Conservation (phyloP, 2,113 vertebrate species). For the Acrocephalus arundinaceus region DNA sequence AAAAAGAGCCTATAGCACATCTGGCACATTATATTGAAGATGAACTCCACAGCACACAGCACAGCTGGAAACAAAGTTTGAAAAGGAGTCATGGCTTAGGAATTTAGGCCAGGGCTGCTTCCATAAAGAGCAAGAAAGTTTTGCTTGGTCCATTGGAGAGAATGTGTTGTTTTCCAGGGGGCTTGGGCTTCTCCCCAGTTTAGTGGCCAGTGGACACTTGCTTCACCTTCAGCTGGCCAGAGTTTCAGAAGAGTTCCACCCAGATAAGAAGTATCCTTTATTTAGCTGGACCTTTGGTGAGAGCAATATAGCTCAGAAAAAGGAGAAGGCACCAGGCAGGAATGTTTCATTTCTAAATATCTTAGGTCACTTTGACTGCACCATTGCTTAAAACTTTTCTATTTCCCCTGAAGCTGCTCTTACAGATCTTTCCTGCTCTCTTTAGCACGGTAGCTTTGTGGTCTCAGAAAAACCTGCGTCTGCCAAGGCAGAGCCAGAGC, state of each 20-base stretch:
- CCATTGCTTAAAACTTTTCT: background rate
- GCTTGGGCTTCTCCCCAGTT: background rate
- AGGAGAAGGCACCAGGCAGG: background rate
- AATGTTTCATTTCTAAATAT: background rate
- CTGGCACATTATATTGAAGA: background rate
- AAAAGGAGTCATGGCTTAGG: background rate
- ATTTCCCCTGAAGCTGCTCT: background rate
- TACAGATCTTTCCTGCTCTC: background rate
- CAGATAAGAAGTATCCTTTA: background rate
- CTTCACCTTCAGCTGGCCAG: background rate
- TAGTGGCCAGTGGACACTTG: background rate
- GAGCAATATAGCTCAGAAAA: background rate
- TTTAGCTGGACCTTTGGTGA: background rate
- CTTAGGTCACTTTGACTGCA: background rate
- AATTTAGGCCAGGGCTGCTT: background rate
- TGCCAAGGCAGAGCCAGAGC: background rate
- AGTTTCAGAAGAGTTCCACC: background rate
- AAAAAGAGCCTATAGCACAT: background rate
- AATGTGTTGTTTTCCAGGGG: background rate
- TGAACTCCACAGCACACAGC: background rate
- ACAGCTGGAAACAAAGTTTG: background rate
- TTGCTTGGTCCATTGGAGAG: background rate
- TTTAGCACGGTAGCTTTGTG: background rate
- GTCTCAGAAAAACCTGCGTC: background rate
- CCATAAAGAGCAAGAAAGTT: background rate